Conservation (phyloP, 2,888 invertebrate species). For the Cerastis leucographa region DNA sequence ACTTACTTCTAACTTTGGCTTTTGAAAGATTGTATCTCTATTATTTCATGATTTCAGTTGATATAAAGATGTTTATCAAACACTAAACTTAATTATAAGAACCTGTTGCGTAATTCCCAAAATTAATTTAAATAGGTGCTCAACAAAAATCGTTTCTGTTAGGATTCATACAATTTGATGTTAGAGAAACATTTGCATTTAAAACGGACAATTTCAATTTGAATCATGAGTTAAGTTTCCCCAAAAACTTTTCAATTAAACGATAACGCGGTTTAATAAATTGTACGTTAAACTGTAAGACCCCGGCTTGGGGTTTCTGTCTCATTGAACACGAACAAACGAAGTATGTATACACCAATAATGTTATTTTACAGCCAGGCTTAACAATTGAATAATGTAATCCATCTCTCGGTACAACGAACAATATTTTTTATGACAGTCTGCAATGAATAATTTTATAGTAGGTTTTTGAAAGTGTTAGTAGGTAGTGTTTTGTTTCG, state of each 20-base stretch:
- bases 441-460: slow-evolving; percentile 1
- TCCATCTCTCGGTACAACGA: slow-evolving; percentile 25
- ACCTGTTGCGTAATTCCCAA: not conserved
- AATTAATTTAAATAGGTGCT: slow-evolving; percentile 4
- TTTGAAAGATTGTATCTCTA: slow-evolving; percentile 25
- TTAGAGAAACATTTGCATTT: slow-evolving; percentile 8
- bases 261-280: slow-evolving; percentile 27
- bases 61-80: slow-evolving; percentile 30
- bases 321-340: slow-evolving; percentile 43
- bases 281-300: slow-evolving; percentile 28
- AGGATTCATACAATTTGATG: not conserved
- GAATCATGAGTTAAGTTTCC: slow-evolving; percentile 16
- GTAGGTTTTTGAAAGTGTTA: not conserved
- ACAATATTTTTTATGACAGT: slow-evolving; percentile 25
- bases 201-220: slow-evolving; percentile 13
- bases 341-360: slow-evolving; percentile 22
- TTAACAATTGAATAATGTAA: slow-evolving; percentile 33
- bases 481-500: too few relatives aligned
- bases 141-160: not conserved
- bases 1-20: slow-evolving; percentile 30
- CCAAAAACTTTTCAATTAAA: slow-evolving; percentile 30
- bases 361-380: slow-evolving; percentile 29
- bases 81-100: slow-evolving; percentile 4
- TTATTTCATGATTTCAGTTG: slow-evolving; percentile 27
- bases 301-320: slow-evolving; percentile 8